Evolutionary conservation across 2,888 invertebrate species (phyloP).

Genomic region (Exephanes ischioxanthus): DNA sequence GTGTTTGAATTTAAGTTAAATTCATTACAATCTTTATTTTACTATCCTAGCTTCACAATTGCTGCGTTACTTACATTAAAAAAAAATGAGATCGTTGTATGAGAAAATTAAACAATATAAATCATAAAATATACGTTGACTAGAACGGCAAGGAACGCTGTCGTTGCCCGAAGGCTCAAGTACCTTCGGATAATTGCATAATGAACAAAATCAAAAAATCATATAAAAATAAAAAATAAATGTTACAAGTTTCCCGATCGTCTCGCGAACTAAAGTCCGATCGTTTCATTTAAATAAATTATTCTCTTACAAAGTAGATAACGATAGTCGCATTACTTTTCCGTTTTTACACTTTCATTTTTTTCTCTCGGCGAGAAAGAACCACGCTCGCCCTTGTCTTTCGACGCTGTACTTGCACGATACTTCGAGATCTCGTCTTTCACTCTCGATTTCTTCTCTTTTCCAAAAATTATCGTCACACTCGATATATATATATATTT

Average conservation of each 20-base stretch:
- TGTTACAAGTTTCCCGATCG: conserved; percentile 34
- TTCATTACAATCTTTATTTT: conserved; percentile 20
- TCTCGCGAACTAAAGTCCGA: conserved; percentile 20
- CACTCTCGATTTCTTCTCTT: background rate
- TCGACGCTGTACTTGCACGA: background rate
- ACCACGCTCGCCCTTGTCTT: background rate
- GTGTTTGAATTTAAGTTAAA: conserved; percentile 46
- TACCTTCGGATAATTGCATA: conserved; percentile 50
- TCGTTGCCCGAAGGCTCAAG: conserved; percentile 55
- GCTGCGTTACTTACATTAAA: conserved; percentile 27
- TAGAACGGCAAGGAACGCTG: conserved; percentile 82
- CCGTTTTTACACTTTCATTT: conserved; percentile 39
- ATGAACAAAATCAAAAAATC: conserved; percentile 30
- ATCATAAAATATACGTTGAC: conserved; percentile 77
- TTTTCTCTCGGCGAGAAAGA: conserved; percentile 27
- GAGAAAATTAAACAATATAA: conserved; percentile 45
- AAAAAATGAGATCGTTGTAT: conserved; percentile 74
- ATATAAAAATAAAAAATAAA: conserved; percentile 25
- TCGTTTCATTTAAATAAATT: conserved; percentile 74
- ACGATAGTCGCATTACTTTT: conserved; percentile 75
- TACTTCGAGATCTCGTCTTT: background rate
- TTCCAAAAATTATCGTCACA: background rate
- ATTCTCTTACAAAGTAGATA: conserved; percentile 83
- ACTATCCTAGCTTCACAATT: conserved; percentile 24
- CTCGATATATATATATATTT: background rate